Evolutionary conservation across 2,888 invertebrate species (phyloP).

Genomic region (Acanthacorydalis orientalis): DNA sequence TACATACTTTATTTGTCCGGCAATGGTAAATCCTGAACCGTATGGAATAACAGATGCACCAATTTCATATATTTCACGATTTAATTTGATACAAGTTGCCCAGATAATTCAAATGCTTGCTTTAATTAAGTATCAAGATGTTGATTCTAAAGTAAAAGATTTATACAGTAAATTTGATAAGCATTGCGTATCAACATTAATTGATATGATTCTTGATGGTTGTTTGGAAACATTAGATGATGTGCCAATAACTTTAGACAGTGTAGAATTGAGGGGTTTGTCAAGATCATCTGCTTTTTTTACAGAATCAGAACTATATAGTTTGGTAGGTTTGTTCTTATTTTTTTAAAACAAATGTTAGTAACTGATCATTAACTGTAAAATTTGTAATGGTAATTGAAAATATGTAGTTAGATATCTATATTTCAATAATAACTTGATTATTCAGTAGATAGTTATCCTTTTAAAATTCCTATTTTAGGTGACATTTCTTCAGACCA

Average conservation of each 20-base stretch:
- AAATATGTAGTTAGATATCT: too few species aligned
- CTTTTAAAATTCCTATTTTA: conserved; percentile 12
- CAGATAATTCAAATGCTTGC: conserved; percentile 87
- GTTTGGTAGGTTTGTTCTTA: conserved; percentile 34
- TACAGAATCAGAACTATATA: conserved; percentile 46
- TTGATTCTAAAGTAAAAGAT: conserved; percentile 54
- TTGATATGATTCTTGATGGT: conserved; percentile 46
- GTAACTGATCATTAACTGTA: not conserved
- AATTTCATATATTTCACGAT: conserved; percentile 77
- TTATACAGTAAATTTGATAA: conserved; percentile 67
- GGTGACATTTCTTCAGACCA: conserved; percentile 23
- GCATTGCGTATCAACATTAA: conserved; percentile 58
- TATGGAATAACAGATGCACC: conserved; percentile 88
- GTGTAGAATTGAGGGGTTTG: conserved; percentile 35
- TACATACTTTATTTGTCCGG: conserved; percentile 88
- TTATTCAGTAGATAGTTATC: too few species aligned
- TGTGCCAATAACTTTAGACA: conserved; percentile 28
- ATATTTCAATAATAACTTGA: too few species aligned
- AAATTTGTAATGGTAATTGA: too few species aligned
- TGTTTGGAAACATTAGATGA: conserved; percentile 18
- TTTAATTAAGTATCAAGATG: conserved; percentile 65
- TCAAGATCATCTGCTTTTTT: conserved; percentile 47
- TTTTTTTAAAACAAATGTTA: too few species aligned
- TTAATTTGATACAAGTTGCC: conserved; percentile 80
- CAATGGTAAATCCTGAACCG: conserved; percentile 89